These are phyloP conservation scores for honey bee (Apis mellifera) DNA, from an alignment of 1,140 invertebrate genomes.

Conservation along the genomic window DNA sequence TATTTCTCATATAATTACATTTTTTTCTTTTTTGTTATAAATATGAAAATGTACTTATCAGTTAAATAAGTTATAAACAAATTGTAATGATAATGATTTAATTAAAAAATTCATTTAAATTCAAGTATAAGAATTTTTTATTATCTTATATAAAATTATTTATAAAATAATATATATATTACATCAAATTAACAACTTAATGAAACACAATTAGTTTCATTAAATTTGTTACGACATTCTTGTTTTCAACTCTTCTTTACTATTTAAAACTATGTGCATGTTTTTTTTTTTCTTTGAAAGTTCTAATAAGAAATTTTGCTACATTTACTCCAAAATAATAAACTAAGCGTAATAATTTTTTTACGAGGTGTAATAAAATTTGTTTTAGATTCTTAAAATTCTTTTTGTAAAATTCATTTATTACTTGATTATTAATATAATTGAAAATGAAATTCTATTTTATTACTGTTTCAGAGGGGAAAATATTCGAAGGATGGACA, in stretches of 20 bases:
- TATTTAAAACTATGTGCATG: slow-evolving; percentile 27
- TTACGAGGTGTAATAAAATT: not conserved
- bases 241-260: slow-evolving; percentile 4
- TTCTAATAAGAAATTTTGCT: slow-evolving; percentile 20
- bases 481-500: slow-evolving; percentile 58
- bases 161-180: too few species aligned
- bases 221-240: slow-evolving; percentile 37
- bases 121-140: not conserved
- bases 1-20: not conserved
- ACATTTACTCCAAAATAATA: not conserved
- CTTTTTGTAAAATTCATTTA: not conserved
- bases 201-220: slow-evolving; percentile 29
- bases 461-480: slow-evolving; percentile 50
- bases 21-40: not conserved
- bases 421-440: not conserved
- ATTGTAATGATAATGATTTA: not conserved
- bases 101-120: not conserved
- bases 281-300: not conserved
- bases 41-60: not conserved
- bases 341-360: not conserved
- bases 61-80: not conserved
- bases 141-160: too few species aligned
- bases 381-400: not conserved
- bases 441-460: slow-evolving; percentile 7
- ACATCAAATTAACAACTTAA: slow-evolving; percentile 32